Evolutionary conservation across 1,140 invertebrate species (phyloP).

Genomic region (Pseudomyrmex gracilis): DNA sequence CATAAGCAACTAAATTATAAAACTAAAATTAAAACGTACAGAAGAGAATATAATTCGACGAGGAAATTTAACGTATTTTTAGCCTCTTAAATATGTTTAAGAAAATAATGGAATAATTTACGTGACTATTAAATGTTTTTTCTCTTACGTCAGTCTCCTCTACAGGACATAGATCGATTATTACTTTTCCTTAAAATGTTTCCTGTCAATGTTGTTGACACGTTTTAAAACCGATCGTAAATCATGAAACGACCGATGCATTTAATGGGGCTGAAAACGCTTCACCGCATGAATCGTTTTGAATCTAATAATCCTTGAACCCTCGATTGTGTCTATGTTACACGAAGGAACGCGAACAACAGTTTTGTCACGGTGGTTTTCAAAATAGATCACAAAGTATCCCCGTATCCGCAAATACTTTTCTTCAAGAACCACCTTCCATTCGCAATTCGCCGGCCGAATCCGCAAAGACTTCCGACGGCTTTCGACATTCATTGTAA

Average conservation of each 20-base stretch:
- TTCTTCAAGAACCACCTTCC: slow-evolving; percentile 28
- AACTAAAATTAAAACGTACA: not conserved
- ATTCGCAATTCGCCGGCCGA: slow-evolving; percentile 33
- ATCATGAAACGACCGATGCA: not conserved
- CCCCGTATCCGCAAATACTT: slow-evolving; percentile 80
- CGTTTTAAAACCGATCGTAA: not conserved
- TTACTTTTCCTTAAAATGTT: too few relatives aligned
- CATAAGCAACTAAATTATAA: not conserved
- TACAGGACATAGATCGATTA: too few relatives aligned
- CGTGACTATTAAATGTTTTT: too few relatives aligned
- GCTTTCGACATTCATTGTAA: slow-evolving; percentile 77
- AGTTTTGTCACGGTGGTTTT: slow-evolving; percentile 30
- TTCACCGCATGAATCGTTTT: not conserved
- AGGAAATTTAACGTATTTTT: too few relatives aligned
- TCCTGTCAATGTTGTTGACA: not conserved
- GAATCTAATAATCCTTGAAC: not conserved
- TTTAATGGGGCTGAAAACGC: not conserved
- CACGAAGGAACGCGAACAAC: not conserved
- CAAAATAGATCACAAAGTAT: slow-evolving; percentile 35
- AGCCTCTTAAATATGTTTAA: too few relatives aligned
- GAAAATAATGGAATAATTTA: too few relatives aligned
- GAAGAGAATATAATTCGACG: not conserved
- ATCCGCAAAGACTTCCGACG: slow-evolving; percentile 72
- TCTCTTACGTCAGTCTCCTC: too few relatives aligned
- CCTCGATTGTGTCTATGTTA: not conserved